Percentiles rank a stretch among this genome's conserved stretches.
These are phyloP conservation scores for Calycopis cecrops DNA, from an alignment of 1,140 invertebrate species.

Conservation along the genomic window DNA sequence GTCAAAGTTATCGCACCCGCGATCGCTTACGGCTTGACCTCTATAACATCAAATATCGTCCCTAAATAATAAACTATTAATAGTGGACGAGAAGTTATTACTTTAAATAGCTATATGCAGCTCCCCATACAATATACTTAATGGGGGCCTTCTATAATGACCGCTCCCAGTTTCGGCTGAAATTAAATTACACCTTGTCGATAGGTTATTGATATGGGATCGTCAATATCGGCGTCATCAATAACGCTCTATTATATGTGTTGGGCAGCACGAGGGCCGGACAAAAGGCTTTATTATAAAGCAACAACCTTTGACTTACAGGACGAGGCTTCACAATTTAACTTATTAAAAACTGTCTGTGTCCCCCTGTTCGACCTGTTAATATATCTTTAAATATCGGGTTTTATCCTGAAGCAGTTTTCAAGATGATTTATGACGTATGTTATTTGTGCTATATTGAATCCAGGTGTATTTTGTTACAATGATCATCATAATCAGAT, in stretches of 20 bases:
- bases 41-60: too few species aligned
- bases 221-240: conserved; percentile 53
- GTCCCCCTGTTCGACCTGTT: too few species aligned
- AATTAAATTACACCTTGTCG: conserved; percentile 66
- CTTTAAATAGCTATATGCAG: background rate
- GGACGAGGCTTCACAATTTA: conserved; percentile 30
- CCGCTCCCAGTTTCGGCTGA: conserved; percentile 57
- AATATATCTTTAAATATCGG: too few species aligned
- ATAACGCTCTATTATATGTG: conserved; percentile 42
- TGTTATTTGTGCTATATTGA: too few species aligned
- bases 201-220: conserved; percentile 66
- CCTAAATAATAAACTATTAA: too few species aligned
- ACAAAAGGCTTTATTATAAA: conserved; percentile 40
- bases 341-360: conserved; percentile 27
- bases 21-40: too few species aligned
- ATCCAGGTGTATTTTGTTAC: too few species aligned
- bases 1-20: too few species aligned
- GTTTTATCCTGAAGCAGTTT: too few species aligned
- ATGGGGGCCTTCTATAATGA: conserved; percentile 43
- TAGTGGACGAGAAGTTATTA: too few species aligned
- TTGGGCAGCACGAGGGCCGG: conserved; percentile 21
- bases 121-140: conserved; percentile 22
- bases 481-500: too few species aligned
- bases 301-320: conserved; percentile 28
- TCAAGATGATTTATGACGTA: too few species aligned